Evolutionary conservation across 2,113 vertebrate species (phyloP), one percentile per base, ranked within the genome.

Genomic region (Oophaga pumilio): DNA sequence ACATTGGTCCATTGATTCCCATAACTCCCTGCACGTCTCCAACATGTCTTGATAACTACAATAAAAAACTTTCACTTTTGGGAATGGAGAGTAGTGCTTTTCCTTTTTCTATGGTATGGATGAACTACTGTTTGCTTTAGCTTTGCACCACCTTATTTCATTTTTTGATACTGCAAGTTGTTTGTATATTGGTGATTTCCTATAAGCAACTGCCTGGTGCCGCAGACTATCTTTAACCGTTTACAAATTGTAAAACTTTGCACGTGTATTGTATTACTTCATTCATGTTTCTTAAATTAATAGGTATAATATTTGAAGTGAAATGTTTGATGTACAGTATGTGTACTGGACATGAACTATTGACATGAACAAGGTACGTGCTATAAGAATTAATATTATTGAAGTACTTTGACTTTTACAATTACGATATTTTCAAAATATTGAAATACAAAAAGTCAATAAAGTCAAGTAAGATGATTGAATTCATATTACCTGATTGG

Each of bases 401-500:
- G 86, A 73, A 73, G 28, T 57, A 50, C 77, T 57, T 26, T 66
- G 52, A 82, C 57, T 50, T 87, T 82, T 87, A 66, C 78, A 82
- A 87, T 83, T 83, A 88, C n/a, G n/a, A n/a, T n/a, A n/a, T 53
- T 88, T 89, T 89, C 89, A 85, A 77, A 85, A 89, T 89, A 90
- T 90, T 84, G 77, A 89, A 83, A 74, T 50, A 92, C 83, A 94
- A 93, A 94, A 93, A 90, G 90, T 88, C 92, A 94, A 90, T 95
- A 93, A 93, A 93, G 87, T 93, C 91, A 92, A 92, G 90, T 90
- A 93, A 92, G 91, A 91, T 87, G 89, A 92, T 13, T 92, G 92
- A 93, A 91, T 91, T 93, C 85, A 49, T 90, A 88, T 93, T 92
- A 91, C 93, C 92, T 94, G 95, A 94, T 95, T 95, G 92, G 94